phyloP scores from a whole-genome alignment of 2,888 invertebrate species.

The Phengaris arion region DNA sequence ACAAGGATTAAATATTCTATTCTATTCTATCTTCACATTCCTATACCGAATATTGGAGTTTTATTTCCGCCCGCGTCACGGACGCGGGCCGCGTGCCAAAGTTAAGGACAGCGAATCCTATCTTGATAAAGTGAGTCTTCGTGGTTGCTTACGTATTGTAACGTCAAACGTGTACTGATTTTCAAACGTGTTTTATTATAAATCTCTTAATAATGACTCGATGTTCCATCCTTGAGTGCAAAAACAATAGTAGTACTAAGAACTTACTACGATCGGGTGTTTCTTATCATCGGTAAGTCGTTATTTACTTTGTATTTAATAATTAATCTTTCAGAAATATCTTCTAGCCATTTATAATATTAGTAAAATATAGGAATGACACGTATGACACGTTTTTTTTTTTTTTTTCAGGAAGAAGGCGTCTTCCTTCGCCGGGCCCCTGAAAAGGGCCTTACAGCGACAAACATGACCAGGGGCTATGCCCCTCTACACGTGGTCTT shows the following conservation, averaged over 20 bases:
- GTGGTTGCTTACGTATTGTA: not conserved
- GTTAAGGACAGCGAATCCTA: not conserved
- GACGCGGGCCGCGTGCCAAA: not conserved
- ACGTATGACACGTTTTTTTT: not conserved
- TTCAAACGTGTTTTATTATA: not conserved
- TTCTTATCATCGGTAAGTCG: conserved; percentile 7
- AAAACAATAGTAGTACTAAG: not conserved
- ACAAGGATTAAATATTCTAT: too few relatives aligned
- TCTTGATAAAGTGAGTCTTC: too few relatives aligned
- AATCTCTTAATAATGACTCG: not conserved
- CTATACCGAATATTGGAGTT: too few relatives aligned
- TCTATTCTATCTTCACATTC: too few relatives aligned
- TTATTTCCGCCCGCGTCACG: too few relatives aligned
- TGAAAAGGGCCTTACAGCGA: too few relatives aligned
- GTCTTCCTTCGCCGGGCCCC: too few relatives aligned
- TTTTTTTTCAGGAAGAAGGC: too few relatives aligned
- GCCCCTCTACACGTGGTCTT: too few relatives aligned
- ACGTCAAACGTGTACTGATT: not conserved
- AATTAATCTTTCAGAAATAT: not conserved
- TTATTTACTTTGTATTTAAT: not conserved
- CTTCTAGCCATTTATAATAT: not conserved
- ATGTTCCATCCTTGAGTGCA: not conserved
- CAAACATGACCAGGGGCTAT: too few relatives aligned
- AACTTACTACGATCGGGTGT: not conserved
- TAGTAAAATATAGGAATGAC: not conserved